Evolutionary conservation across 2,888 invertebrate species (phyloP).

Genomic region (Itoplectis maculator): DNA sequence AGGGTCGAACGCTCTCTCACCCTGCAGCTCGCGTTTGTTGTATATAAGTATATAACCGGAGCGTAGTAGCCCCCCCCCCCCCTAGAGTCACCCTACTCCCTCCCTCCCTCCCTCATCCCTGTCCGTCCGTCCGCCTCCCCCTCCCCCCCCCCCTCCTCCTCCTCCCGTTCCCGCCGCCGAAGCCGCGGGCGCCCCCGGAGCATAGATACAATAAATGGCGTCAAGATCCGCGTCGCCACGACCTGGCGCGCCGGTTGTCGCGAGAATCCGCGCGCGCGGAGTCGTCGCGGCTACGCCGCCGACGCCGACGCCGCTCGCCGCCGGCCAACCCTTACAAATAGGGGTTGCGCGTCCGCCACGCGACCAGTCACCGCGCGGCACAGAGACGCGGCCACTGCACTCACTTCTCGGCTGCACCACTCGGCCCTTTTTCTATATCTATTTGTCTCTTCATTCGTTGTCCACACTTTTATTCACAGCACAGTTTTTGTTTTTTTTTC

Average conservation of each 20-base stretch:
- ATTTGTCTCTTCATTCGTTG: background rate
- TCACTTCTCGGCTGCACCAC: constrained; percentile 1
- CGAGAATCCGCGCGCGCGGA: too few species aligned
- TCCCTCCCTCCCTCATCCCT: too few species aligned
- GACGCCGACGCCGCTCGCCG: constrained; percentile 5
- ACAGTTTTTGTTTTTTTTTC: too few species aligned
- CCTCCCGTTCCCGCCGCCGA: constrained; percentile 33
- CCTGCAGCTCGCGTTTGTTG: background rate
- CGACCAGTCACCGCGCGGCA: constrained; percentile 69
- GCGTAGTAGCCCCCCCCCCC: background rate
- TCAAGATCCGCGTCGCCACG: constrained; percentile 81
- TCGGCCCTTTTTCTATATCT: background rate
- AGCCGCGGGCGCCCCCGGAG: constrained; percentile 43
- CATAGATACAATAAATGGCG: constrained; percentile 77
- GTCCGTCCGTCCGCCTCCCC: too few species aligned
- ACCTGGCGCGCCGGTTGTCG: constrained; percentile 76
- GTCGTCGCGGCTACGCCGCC: constrained; percentile 68
- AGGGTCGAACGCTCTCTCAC: constrained; percentile 2
- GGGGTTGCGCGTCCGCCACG: constrained; percentile 73
- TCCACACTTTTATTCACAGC: background rate
- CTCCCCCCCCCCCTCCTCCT: too few species aligned
- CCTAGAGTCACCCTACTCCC: too few species aligned
- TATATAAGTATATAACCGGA: constrained; percentile 9
- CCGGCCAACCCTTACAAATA: constrained; percentile 75
- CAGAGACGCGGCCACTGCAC: constrained; percentile 59